A percentile compares a stretch with the other conserved stretches of the same genome.
phyloP scores from a whole-genome alignment of 2,888 invertebrate species.

The Bellardia bayeri region DNA sequence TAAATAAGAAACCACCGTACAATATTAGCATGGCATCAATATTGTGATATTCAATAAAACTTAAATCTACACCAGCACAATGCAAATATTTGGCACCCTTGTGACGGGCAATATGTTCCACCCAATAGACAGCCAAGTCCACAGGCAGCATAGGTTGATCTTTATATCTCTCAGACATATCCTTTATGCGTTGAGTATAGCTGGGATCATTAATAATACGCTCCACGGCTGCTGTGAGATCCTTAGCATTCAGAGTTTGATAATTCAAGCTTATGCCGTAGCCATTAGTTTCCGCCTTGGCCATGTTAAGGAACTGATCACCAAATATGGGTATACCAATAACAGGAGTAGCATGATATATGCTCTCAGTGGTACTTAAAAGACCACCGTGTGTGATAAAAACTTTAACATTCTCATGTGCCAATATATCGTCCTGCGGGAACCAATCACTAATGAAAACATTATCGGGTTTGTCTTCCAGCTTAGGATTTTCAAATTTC shows the following conservation, averaged over 20 bases:
- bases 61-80: conserved; percentile 80
- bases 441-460: conserved; percentile 84
- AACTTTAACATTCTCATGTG: conserved; percentile 84
- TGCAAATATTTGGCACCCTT: conserved; percentile 82
- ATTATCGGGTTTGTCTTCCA: conserved; percentile 81
- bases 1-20: conserved; percentile 67
- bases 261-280: conserved; percentile 83
- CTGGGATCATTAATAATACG: conserved; percentile 75
- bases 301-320: conserved; percentile 85
- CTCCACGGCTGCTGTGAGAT: conserved; percentile 76
- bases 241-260: conserved; percentile 79
- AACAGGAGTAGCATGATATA: conserved; percentile 85
- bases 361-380: conserved; percentile 85
- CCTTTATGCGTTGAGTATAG: conserved; percentile 74
- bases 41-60: conserved; percentile 75
- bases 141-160: conserved; percentile 81
- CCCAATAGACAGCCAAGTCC: conserved; percentile 82
- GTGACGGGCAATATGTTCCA: conserved; percentile 81
- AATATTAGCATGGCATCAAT: conserved; percentile 79
- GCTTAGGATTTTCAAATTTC: conserved; percentile 83
- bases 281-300: conserved; percentile 83
- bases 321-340: conserved; percentile 85
- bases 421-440: conserved; percentile 84
- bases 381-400: conserved; percentile 85
- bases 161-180: conserved; percentile 78